phyloP scores from a whole-genome alignment of 2,797 vertebrate genomes.

The Oreochromis mossambicus region DNA sequence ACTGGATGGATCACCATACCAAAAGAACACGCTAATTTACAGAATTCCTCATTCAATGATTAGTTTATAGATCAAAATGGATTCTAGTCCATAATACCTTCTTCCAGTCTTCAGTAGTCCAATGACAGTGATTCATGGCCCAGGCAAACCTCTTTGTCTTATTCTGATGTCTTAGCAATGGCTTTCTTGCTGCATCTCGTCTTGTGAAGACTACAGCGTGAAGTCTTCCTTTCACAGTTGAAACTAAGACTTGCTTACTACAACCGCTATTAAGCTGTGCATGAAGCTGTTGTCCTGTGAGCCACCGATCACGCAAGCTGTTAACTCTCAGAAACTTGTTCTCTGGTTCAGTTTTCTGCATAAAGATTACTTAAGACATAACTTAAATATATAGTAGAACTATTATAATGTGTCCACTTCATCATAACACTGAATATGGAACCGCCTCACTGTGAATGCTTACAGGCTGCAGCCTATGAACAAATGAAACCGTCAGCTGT shows the following conservation, averaged over 20 bases:
- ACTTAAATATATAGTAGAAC: not conserved
- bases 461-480: not conserved
- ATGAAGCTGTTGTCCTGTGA: not conserved
- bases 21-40: not conserved
- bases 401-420: not conserved
- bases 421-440: not conserved
- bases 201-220: not conserved
- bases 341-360: not conserved
- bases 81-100: not conserved
- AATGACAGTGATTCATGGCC: not conserved
- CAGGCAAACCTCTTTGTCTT: not conserved
- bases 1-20: not conserved
- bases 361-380: not conserved
- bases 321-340: not conserved
- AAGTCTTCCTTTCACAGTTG: not conserved
- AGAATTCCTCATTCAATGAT: not conserved
- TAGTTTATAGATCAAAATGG: not conserved
- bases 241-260: not conserved
- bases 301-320: not conserved
- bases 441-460: not conserved
- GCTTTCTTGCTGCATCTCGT: not conserved
- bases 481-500: not conserved
- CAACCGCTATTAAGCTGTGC: not conserved
- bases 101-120: not conserved
- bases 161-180: not conserved